Conservation (phyloP, 2,797 vertebrate species). For the Orientallactaga sibirica region DNA sequence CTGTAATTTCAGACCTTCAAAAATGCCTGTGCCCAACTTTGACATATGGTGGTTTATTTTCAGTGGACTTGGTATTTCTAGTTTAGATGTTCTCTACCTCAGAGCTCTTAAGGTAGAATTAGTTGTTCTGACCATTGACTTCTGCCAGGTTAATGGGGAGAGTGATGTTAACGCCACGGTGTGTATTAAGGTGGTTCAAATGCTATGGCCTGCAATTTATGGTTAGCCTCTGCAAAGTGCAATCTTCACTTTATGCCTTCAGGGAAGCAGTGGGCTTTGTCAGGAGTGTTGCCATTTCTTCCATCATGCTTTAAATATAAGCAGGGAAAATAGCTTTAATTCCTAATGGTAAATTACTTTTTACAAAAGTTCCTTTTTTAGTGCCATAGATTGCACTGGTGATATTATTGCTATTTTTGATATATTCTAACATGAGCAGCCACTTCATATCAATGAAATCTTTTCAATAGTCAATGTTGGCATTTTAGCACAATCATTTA, state of each 20-base stretch:
- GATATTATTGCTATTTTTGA: conserved; percentile 61
- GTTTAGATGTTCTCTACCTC: not conserved
- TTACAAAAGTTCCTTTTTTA: conserved; percentile 48
- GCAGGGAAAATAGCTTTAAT: conserved; percentile 59
- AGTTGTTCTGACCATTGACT: not conserved
- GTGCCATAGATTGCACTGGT: not conserved
- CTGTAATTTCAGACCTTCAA: conserved; percentile 32
- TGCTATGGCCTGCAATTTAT: conserved; percentile 32
- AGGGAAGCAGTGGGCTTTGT: conserved; percentile 66
- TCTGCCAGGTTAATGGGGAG: not conserved
- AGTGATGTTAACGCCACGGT: not conserved
- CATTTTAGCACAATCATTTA: conserved; percentile 68
- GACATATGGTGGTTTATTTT: conserved; percentile 30
- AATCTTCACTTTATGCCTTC: conserved; percentile 51
- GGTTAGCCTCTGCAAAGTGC: not conserved
- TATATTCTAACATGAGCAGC: conserved; percentile 55
- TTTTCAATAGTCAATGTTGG: conserved; percentile 70
- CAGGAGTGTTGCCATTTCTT: conserved; percentile 42
- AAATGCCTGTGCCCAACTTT: not conserved
- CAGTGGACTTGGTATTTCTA: not conserved
- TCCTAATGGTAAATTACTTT: conserved; percentile 63
- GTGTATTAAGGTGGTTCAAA: conserved; percentile 9
- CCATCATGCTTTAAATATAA: conserved; percentile 43
- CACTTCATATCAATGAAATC: conserved; percentile 64
- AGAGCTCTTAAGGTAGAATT: not conserved